Percentiles rank a stretch among this genome's conserved stretches.
These are phyloP conservation scores for Chlamydotis undulata DNA, from an alignment of 2,113 vertebrate genomes.

Conservation along the genomic window DNA sequence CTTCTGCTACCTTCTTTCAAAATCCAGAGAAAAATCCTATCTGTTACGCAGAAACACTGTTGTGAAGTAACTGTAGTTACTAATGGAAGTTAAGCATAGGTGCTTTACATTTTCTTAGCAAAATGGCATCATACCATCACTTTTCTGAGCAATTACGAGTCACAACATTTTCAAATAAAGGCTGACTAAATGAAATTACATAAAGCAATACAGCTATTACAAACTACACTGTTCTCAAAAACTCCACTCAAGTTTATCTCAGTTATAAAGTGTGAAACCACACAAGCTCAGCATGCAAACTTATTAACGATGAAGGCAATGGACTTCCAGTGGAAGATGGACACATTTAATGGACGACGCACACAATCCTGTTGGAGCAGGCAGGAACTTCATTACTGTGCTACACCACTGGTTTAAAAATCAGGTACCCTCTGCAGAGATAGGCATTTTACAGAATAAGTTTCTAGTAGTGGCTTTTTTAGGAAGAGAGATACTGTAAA, in stretches of 20 bases:
- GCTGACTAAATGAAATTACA: background rate
- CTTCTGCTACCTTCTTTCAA: background rate
- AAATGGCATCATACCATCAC: background rate
- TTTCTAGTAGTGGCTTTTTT: background rate
- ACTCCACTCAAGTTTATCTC: background rate
- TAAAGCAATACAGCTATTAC: background rate
- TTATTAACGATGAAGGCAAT: background rate
- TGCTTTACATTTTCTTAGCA: background rate
- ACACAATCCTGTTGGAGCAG: background rate
- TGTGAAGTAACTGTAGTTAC: background rate
- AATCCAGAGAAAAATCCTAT: background rate
- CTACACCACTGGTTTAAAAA: background rate
- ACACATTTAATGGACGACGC: background rate
- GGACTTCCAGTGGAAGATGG: background rate
- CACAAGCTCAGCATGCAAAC: background rate
- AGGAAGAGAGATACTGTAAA: background rate
- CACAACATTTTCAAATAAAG: background rate
- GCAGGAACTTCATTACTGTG: background rate
- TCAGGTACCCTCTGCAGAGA: background rate
- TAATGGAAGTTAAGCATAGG: rapidly evolving
- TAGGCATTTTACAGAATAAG: background rate
- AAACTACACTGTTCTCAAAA: background rate
- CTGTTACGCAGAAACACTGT: background rate
- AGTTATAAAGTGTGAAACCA: background rate
- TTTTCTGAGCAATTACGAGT: background rate